These are phyloP conservation scores for Drosophila kanekoi DNA, from an alignment of 2,888 invertebrate genomes.

Conservation along the genomic window DNA sequence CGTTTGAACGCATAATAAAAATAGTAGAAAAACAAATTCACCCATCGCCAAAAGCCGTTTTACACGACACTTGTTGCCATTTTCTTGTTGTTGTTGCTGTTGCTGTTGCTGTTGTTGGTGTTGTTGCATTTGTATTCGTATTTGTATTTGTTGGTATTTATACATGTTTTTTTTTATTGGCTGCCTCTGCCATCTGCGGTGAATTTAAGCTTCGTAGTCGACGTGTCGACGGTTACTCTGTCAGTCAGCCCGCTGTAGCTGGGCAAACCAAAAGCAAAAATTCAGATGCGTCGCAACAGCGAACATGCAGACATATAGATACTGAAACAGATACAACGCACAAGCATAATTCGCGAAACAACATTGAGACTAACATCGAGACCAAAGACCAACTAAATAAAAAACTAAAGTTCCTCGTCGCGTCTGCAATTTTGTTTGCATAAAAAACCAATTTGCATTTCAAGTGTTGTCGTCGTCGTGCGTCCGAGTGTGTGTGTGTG, in stretches of 20 bases:
- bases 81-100: slow-evolving; percentile 1
- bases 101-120: slow-evolving; percentile 16
- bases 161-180: slow-evolving; percentile 30
- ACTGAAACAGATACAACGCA: slow-evolving; percentile 22
- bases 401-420: slow-evolving; percentile 25
- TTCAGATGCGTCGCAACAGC: slow-evolving; percentile 44
- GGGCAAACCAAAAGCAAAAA: slow-evolving; percentile 51
- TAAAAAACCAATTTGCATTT: slow-evolving; percentile 54
- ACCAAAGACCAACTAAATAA: slow-evolving; percentile 16
- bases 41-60: slow-evolving; percentile 46
- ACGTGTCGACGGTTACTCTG: slow-evolving; percentile 61
- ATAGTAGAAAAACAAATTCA: slow-evolving; percentile 4
- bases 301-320: slow-evolving; percentile 33
- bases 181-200: slow-evolving; percentile 51
- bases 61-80: slow-evolving; percentile 50
- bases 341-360: slow-evolving; percentile 26
- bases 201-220: slow-evolving; percentile 60
- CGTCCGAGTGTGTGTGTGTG: slow-evolving; percentile 20
- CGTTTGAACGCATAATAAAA: neutral
- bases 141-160: slow-evolving; percentile 2
- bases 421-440: slow-evolving; percentile 41
- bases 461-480: slow-evolving; percentile 17
- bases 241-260: slow-evolving; percentile 57
- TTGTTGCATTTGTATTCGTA: slow-evolving; percentile 1
- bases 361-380: slow-evolving; percentile 26